Evolutionary conservation across 2,113 vertebrate species (phyloP).

Genomic region (Pygoscelis antarcticus): DNA sequence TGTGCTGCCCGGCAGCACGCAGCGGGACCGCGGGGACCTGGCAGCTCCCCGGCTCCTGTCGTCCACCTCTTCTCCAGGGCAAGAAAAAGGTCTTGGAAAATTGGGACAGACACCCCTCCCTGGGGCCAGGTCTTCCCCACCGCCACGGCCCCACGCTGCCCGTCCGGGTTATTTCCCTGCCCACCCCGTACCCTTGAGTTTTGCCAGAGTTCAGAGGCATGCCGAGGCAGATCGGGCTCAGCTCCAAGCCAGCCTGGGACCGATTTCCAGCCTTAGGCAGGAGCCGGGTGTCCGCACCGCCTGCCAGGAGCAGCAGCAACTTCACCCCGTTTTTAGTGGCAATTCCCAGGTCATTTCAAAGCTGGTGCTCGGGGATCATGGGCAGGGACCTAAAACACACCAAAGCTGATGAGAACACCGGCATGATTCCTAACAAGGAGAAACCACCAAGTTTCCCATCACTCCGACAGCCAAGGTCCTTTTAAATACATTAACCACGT

Average conservation of each 20-base stretch:
- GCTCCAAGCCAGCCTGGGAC: not conserved
- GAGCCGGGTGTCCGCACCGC: not conserved
- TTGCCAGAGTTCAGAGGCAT: not conserved
- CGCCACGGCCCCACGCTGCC: fast-evolving
- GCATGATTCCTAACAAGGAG: not conserved
- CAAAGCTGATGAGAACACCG: not conserved
- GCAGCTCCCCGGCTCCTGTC: not conserved
- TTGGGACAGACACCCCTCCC: not conserved
- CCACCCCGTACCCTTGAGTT: fast-evolving
- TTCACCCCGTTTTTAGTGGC: not conserved
- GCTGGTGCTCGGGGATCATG: not conserved
- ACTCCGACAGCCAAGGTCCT: not conserved
- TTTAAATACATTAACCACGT: not conserved
- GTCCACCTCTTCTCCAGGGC: not conserved
- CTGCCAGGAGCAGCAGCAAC: not conserved
- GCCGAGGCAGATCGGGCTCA: not conserved
- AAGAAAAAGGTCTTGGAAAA: not conserved
- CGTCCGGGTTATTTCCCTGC: not conserved
- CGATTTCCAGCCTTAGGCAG: not conserved
- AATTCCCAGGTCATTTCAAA: not conserved
- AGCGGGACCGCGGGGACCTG: fast-evolving
- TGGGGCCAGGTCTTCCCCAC: not conserved
- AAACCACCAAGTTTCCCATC: not conserved
- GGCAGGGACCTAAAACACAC: not conserved
- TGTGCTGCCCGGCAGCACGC: not conserved